phyloP scores from a whole-genome alignment of 92 coral and sea anemone species.

The Plumapathes pennacea region DNA sequence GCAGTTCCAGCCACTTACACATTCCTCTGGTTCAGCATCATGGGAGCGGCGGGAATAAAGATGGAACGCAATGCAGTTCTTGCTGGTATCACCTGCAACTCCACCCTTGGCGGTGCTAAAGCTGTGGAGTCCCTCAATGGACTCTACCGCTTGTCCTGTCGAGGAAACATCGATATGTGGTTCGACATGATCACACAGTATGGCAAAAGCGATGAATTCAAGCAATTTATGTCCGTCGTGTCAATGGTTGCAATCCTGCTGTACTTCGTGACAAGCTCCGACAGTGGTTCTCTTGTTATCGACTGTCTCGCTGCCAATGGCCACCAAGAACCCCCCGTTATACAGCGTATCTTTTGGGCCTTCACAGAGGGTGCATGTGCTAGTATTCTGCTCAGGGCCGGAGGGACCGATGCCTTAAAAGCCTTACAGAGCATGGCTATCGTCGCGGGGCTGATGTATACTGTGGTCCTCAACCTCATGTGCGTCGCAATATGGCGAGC shows the following conservation, averaged over 20 bases:
- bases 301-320: slow-evolving; percentile 92
- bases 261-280: slow-evolving; percentile 95
- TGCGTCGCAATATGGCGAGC: slow-evolving; percentile 70
- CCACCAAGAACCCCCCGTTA: slow-evolving; percentile 83
- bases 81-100: slow-evolving; percentile 47
- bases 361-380: slow-evolving; percentile 81
- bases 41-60: slow-evolving; percentile 72
- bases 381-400: slow-evolving; percentile 53
- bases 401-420: slow-evolving; percentile 41
- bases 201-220: slow-evolving; percentile 54
- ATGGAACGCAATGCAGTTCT: slow-evolving; percentile 74
- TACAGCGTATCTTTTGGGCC: slow-evolving; percentile 93
- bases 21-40: slow-evolving; percentile 85
- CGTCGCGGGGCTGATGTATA: slow-evolving; percentile 55
- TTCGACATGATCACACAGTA: slow-evolving; percentile 78
- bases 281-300: slow-evolving; percentile 89
- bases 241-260: slow-evolving; percentile 74
- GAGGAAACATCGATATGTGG: slow-evolving; percentile 69
- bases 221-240: slow-evolving; percentile 60
- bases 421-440: slow-evolving; percentile 57
- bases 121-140: slow-evolving; percentile 57
- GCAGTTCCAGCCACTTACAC: slow-evolving; percentile 78
- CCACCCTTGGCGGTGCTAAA: slow-evolving; percentile 60
- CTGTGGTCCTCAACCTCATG: slow-evolving; percentile 59
- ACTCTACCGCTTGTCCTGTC: slow-evolving; percentile 75